A percentile compares a stretch with the other conserved stretches of the same genome.
Evolutionary conservation across 2,797 vertebrate genomes (phyloP).

Genomic region (Delichon dasypus): DNA sequence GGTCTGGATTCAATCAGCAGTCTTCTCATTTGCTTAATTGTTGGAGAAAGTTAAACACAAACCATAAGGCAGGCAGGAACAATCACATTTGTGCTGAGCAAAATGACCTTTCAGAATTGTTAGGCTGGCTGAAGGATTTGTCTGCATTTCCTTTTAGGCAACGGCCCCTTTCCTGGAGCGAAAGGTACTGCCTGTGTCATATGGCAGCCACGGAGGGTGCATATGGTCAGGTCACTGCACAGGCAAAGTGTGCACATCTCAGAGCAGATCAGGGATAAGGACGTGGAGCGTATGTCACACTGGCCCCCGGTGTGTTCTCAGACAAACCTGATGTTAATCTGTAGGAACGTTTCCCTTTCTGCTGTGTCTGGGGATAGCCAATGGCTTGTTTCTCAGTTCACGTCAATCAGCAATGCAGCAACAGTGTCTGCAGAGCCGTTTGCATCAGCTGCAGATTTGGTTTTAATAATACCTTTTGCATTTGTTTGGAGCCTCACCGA

Average conservation of each 20-base stretch:
- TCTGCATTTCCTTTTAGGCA: conserved; percentile 45
- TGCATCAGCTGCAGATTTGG: neutral
- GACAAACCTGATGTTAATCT: neutral
- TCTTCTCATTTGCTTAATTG: conserved; percentile 61
- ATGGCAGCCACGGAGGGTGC: neutral
- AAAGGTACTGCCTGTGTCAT: neutral
- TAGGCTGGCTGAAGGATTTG: conserved; percentile 24
- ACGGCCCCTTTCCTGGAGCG: neutral
- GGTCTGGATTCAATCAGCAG: conserved; percentile 59
- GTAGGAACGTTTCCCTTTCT: neutral
- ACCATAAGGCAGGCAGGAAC: conserved; percentile 46
- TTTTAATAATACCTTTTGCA: neutral
- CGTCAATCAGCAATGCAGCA: neutral
- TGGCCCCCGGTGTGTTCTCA: neutral
- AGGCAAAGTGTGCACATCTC: neutral
- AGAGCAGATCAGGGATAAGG: neutral
- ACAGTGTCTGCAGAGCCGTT: neutral
- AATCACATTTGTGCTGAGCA: conserved; percentile 13
- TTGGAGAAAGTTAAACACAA: conserved; percentile 61
- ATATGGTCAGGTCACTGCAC: neutral
- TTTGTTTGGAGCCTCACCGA: neutral
- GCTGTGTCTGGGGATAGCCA: neutral
- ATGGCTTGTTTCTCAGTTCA: neutral
- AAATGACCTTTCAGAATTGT: conserved; percentile 8
- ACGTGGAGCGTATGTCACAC: neutral